Base-by-base conservation (phyloP, 2,888 invertebrate genomes). In the Lycia hirtaria region DNA sequence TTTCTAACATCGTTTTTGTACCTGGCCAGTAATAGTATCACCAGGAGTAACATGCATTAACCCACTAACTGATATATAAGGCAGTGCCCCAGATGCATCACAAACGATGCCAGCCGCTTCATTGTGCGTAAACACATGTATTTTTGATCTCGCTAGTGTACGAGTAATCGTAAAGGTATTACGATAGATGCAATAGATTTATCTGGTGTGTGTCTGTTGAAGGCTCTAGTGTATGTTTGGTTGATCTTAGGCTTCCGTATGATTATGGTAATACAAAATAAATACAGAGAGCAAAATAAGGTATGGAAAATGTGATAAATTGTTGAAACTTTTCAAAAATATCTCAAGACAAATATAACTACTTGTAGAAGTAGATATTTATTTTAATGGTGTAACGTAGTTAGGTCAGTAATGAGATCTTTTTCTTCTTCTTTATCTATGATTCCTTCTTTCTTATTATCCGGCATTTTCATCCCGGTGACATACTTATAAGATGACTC, bases 21-120 rank as follows among this genome's bases (percentile, higher is more conserved):
- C 73, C 78, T 78, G 76, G 68, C 74, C n/a, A n/a, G n/a, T n/a
- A n/a, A n/a, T n/a, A 75, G 65, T 67, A 62, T n/a, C 58, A 69
- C 65, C 54, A 72, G 60, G 66, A 53, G 33, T 49, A 37, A 43
- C 52, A 37, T n/a, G 45, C 69, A 72, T 75, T 77, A 74, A 77
- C 79, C 78, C 51, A 78, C 62, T 74, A 68, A 68, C 70, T 64
- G 68, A 66, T 69, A 64, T 68, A 68, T 61, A 54, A 69, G 61
- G 54, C 63, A 30, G 52, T 57, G 74, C 56, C 78, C 78, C 66
- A 76, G 64, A 69, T 72, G 44, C 65, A 64, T 49, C 68, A 19
- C 49, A 56, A 56, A 56, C 49, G 55, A 56, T 56, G 45, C 45
- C 51, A 45, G 20, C 60, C 71, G 72, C 74, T 72, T 72, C 70